A percentile compares a stretch with the other conserved stretches of the same genome.
Evolutionary conservation across 2,113 vertebrate genomes (phyloP).

Genomic region (Elephantulus edwardii): DNA sequence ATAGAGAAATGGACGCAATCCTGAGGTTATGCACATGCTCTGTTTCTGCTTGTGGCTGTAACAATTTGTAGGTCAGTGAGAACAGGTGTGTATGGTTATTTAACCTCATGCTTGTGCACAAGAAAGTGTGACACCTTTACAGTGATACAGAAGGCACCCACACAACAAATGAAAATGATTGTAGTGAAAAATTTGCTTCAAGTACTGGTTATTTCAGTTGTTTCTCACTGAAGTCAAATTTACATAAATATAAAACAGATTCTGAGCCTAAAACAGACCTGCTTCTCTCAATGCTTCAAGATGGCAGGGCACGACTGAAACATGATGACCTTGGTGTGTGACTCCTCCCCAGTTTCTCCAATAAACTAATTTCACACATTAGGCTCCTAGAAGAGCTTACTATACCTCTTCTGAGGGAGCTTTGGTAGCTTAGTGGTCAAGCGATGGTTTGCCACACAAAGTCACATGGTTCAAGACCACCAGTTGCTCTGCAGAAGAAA

Average conservation of each 20-base stretch:
- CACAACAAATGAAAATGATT: background rate
- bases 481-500: too few relatives aligned
- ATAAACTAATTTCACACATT: background rate
- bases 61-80: background rate
- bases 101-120: background rate
- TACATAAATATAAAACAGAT: background rate
- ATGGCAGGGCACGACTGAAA: background rate
- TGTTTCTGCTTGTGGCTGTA: background rate
- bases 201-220: background rate
- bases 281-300: background rate
- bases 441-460: too few relatives aligned
- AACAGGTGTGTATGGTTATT: background rate
- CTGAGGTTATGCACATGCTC: background rate
- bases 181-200: background rate
- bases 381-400: background rate
- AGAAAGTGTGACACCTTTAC: background rate
- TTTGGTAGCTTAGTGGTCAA: too few relatives aligned
- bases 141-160: background rate
- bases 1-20: background rate
- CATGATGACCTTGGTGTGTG: background rate
- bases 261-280: background rate
- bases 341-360: background rate
- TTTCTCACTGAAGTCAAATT: background rate
- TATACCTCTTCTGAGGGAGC: background rate
- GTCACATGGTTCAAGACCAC: too few relatives aligned